Base-by-base conservation (phyloP, 37 sponge, comb jelly and placozoan genomes). In the Cliona cf. orientalis region DNA sequence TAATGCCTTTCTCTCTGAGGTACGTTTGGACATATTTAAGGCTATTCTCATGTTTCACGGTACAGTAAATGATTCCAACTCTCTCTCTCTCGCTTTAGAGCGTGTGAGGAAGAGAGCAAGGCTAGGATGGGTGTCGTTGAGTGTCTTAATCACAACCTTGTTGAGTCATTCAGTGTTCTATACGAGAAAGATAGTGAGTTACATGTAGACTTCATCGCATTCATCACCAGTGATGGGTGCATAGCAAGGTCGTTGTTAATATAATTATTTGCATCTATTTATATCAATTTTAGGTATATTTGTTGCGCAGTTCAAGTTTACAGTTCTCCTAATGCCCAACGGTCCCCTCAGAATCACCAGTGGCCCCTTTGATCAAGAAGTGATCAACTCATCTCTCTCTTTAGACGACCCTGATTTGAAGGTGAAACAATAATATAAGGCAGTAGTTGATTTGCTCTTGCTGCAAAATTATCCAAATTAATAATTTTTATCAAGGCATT, bases 221-320 rank as follows among this genome's bases (percentile, higher is more conserved):
- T n/a, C 17, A 19, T 49, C 17, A 61, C 25, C 63, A 61, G 5
- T 61, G 17, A n/a, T 61, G 23, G 12, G 7, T 25, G 23, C 23
- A 62, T 62, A 62, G 21, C 23, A 7, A 62, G 21, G 6, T n/a
- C n/a, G 41, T 37, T 72, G 42, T 40, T 39, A 12, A 6, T 46
- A 46, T 72, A 46, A 5, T 45, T 72, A 6, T 45, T 17, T 46
- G 26, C n/a, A n/a, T n/a, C n/a, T n/a, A n/a, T n/a, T n/a, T n/a
- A n/a, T n/a, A n/a, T 64, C 32, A 3, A n/a, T 39, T 44, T 23
- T 62, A 95, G 96, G 93, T 4, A 95, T 96, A 58, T 88, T 88
- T 58, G 93, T 96, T 3, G 97, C 97, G 23, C 99, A 99, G 72
- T 96, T 96, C 89, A 92, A 94, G 88, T 99, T 87, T 83, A 99